Evolutionary conservation across 2,888 invertebrate genomes (phyloP), one percentile per base, ranked within the genome.

Genomic region (Drosophila cognata): DNA sequence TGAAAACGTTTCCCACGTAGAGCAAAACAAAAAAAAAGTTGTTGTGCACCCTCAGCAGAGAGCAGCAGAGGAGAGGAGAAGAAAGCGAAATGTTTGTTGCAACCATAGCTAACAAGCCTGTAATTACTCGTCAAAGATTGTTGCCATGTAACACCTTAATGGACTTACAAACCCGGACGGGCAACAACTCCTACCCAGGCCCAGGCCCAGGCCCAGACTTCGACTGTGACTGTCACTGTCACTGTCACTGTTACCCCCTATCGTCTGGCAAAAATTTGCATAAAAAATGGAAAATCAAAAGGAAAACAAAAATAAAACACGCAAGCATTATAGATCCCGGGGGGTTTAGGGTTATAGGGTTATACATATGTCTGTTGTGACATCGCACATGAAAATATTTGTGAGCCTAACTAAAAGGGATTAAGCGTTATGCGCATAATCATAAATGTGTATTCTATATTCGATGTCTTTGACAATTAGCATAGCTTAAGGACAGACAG

Each of bases 81-180:
- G 62, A 64, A 62, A 21, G 59, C 29, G 77, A 71, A 82, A 77
- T 80, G 74, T 83, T 84, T 84, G 80, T 74, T 82, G 75, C 81
- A 78, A 90, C 90, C 91, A 88, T 91, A 91, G 89, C 91, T 90
- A 89, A 89, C 89, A 91, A 89, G 91, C 85, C 89, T 81, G 89
- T 90, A 91, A 89, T 89, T 91, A 91, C 91, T 90, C 85, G 87
- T 74, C 91, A 78, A 58, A 78, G 88, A 85, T 77, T 89, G 83
- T 77, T 85, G 88, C 77, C 77, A 51, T 82, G 79, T 77, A 85
- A 89, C 85, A 86, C 85, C 85, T 86, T 80, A 89, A 89, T 82
- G 89, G 84, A 85, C 79, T 67, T 75, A 59, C 46, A 31, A 58
- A 8, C 28, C 38, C 41, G 13, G 25, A 51, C 51, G 48, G 46